These are phyloP conservation scores for Trinorchestia longiramus DNA, from an alignment of 1,140 invertebrate species.

Conservation along the genomic window DNA sequence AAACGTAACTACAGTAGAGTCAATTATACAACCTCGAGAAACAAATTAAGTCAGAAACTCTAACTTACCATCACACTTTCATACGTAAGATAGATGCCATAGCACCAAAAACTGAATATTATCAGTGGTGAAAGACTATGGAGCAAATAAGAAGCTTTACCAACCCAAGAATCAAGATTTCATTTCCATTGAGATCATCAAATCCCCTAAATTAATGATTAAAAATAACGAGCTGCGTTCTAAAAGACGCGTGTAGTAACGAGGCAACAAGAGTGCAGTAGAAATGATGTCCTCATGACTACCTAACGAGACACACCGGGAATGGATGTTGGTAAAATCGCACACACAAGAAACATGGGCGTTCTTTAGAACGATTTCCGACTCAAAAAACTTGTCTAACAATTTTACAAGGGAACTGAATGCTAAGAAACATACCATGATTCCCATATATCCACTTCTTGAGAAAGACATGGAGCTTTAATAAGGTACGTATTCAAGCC, in stretches of 20 bases:
- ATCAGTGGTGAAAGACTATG: neutral
- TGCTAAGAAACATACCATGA: neutral
- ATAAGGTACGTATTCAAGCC: neutral
- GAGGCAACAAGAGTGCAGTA: neutral
- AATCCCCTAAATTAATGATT: neutral
- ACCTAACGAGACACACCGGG: neutral
- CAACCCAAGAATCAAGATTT: neutral
- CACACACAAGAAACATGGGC: neutral
- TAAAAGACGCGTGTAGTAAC: neutral
- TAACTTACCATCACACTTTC: neutral
- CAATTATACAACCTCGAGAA: neutral
- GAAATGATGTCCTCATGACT: neutral
- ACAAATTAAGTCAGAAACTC: neutral
- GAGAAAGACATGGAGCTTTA: neutral
- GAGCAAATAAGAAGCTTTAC: neutral
- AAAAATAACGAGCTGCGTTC: neutral
- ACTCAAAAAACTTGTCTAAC: neutral
- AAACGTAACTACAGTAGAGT: neutral
- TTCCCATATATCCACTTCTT: neutral
- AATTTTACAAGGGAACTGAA: neutral
- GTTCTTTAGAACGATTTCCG: neutral
- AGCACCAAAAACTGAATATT: neutral
- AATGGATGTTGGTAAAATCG: neutral
- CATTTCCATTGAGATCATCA: neutral
- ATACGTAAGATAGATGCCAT: neutral